phyloP scores from a whole-genome alignment of 2,888 invertebrate genomes.

The Bruchidius siliquastri region DNA sequence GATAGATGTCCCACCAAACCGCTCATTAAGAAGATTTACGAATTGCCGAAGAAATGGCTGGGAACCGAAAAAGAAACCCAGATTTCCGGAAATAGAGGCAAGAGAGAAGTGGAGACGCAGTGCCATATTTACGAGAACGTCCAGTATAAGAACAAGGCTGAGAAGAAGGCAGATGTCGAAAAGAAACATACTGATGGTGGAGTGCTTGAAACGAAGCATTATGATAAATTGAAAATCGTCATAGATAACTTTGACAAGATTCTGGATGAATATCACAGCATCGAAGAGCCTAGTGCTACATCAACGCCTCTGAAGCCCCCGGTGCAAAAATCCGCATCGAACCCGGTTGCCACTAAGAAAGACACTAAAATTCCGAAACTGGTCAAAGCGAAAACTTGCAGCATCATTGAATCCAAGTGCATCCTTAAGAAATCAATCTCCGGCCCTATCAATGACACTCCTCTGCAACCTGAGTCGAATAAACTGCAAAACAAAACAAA shows the following conservation, averaged over 20 bases:
- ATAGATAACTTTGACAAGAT: conserved; percentile 54
- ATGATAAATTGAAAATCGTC: conserved; percentile 48
- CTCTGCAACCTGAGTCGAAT: conserved; percentile 1
- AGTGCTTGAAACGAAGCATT: too few species aligned
- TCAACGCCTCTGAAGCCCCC: conserved; percentile 21
- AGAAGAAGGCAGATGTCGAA: too few species aligned
- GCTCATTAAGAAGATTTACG: conserved; percentile 36
- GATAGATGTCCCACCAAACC: conserved; percentile 32
- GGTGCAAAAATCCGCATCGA: conserved; percentile 13
- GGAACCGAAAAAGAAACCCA: conserved; percentile 16
- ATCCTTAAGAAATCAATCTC: conserved; percentile 59
- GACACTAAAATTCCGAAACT: conserved; percentile 52
- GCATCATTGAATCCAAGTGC: conserved; percentile 65
- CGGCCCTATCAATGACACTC: conserved; percentile 42
- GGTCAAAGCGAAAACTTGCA: conserved; percentile 67
- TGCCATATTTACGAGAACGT: conserved; percentile 36
- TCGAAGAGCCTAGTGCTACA: conserved; percentile 4
- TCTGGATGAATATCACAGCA: conserved; percentile 46
- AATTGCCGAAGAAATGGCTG: conserved; percentile 36
- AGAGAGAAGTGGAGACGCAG: conserved; percentile 24
- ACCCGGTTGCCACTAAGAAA: conserved; percentile 13
- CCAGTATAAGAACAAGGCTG: conserved; percentile 17
- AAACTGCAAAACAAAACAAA: conserved; percentile 28
- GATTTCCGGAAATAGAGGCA: conserved; percentile 6
- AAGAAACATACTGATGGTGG: conserved; percentile 1